These are phyloP conservation scores for Drosophila teissieri DNA, from an alignment of 1,140 invertebrate species.

Conservation along the genomic window DNA sequence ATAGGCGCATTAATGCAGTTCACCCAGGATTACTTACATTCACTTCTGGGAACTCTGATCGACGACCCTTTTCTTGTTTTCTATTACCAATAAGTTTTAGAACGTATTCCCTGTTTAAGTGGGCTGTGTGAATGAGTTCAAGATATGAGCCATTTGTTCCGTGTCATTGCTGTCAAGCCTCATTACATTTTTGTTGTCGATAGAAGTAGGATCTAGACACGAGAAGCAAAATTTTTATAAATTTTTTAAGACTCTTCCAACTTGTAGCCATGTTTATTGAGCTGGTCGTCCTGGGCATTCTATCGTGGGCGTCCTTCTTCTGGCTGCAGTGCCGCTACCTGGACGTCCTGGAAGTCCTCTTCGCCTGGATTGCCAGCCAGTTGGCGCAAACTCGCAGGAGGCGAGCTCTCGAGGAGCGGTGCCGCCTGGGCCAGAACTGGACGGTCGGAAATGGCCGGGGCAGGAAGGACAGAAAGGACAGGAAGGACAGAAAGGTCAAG, in stretches of 20 bases:
- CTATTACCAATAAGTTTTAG: too few relatives aligned
- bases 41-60: not conserved
- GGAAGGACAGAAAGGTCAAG: too few relatives aligned
- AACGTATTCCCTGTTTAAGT: too few relatives aligned
- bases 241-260: not conserved
- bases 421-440: not conserved
- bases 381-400: not conserved
- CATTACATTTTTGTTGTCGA: not conserved
- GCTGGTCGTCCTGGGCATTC: not conserved
- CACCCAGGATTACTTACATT: not conserved
- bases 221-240: not conserved
- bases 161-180: not conserved
- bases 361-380: slow-evolving; percentile 27
- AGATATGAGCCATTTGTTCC: not conserved
- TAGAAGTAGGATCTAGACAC: not conserved
- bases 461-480: not conserved
- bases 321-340: slow-evolving; percentile 26
- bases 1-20: not conserved
- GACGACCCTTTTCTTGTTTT: too few relatives aligned
- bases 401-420: not conserved
- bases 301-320: slow-evolving; percentile 20
- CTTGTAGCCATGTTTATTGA: not conserved
- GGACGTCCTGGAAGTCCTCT: slow-evolving; percentile 32
- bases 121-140: too few relatives aligned
- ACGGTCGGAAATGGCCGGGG: not conserved